Base-by-base conservation (phyloP, 2,888 invertebrate genomes). In the Epicampocera succincta region DNA sequence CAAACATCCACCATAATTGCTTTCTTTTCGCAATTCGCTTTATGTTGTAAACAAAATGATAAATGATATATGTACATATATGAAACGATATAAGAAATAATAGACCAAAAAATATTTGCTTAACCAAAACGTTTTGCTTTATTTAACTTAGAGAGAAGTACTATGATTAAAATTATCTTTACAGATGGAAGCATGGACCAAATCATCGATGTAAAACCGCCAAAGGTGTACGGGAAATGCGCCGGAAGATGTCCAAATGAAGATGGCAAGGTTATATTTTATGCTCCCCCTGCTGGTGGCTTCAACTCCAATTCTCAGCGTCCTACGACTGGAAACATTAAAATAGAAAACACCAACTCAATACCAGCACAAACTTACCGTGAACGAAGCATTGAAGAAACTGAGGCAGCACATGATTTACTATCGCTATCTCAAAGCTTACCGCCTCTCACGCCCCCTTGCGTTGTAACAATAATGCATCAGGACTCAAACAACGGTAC, bases 321-420 rank as follows among this genome's bases (percentile, higher is more conserved):
- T 83, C 15, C 21, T 19, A 21, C 4, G 11, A 73, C 19, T 9
- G 21, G n/a, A 12, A 65, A 33, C 33, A 42, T 73, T 1, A 73
- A 85, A 38, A 65, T 81, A n/a, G 79, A 80, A 66, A 73, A 77
- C 50, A 15, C 66, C 3, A 19, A 65, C 4, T 25, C 78, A 13
- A 19, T 19, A 17, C 42, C 83, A 52, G 48, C 84, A 0, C 58
- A 85, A 3, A 75, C 80, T 8, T 90, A 89, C 80, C 92, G 91
- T n/a, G 92, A 92, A 87, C 93, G 94, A 68, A 94, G 94, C 85
- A 94, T 95, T 29, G 97, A 96, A 87, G 97, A 97, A 91, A 97
- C 96, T 11, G 96, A 97, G 91, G 97, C 96, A 40, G 97, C 97
- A 0, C 96, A 96, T 89, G 97, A 95, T 89, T 92, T 95, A 82